Conservation (phyloP, 2,113 vertebrate species). For the Perca flavescens region DNA sequence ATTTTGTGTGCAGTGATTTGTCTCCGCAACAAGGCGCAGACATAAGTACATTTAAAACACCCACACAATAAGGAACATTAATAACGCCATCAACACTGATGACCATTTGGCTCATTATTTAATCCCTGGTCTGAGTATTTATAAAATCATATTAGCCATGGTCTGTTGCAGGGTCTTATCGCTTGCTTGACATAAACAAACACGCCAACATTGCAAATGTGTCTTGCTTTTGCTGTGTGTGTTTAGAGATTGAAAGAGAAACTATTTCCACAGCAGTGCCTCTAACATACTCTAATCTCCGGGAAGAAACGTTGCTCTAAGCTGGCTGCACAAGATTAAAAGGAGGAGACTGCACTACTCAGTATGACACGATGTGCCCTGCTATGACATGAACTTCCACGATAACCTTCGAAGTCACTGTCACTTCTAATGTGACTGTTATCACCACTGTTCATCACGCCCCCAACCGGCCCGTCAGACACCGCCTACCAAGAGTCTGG, state of each 20-base stretch:
- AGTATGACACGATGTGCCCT: no score
- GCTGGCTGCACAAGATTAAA: slow-evolving; percentile 72
- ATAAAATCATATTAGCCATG: slow-evolving; percentile 50
- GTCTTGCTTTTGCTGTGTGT: slow-evolving; percentile 42
- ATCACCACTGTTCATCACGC: no score
- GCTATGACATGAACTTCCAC: no score
- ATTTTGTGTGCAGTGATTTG: slow-evolving; percentile 18
- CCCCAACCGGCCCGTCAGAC: no score
- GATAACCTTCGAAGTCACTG: no score
- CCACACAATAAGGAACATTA: slow-evolving; percentile 31
- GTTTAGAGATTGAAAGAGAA: slow-evolving; percentile 56
- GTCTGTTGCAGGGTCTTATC: slow-evolving; percentile 38
- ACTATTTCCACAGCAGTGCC: slow-evolving; percentile 57
- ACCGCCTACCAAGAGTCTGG: no score
- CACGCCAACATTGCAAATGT: slow-evolving; percentile 45
- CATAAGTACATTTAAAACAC: slow-evolving; percentile 23
- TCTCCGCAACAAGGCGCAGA: slow-evolving; percentile 17
- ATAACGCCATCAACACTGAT: slow-evolving; percentile 46
- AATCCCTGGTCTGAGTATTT: slow-evolving; percentile 46
- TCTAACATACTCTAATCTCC: slow-evolving; percentile 70
- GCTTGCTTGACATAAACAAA: slow-evolving; percentile 50
- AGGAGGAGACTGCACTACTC: no score
- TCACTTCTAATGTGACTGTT: no score
- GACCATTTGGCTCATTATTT: slow-evolving; percentile 52
- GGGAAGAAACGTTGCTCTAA: slow-evolving; percentile 61